Evolutionary conservation across 2,797 vertebrate genomes (phyloP).

Genomic region (Neosalanx taihuensis): DNA sequence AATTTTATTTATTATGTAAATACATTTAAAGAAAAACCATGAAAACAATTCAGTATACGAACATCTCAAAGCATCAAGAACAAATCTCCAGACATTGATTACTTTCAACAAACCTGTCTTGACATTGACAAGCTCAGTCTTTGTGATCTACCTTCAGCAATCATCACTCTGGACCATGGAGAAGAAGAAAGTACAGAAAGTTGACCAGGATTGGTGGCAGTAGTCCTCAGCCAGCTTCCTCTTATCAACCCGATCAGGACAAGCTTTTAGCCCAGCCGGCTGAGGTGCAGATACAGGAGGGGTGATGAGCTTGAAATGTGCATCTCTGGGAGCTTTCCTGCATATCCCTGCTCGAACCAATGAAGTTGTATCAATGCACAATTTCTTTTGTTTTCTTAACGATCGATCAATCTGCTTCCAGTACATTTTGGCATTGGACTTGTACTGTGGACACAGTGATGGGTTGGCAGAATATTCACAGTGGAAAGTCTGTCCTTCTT

Average conservation of each 20-base stretch:
- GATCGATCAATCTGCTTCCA: slow-evolving; percentile 85
- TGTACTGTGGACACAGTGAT: slow-evolving; percentile 68
- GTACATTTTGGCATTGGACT: slow-evolving; percentile 62
- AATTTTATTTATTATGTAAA: neutral
- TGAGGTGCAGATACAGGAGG: neutral
- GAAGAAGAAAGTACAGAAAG: slow-evolving; percentile 82
- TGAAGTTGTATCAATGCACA: slow-evolving; percentile 72
- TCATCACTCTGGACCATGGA: slow-evolving; percentile 80
- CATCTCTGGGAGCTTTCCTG: slow-evolving; percentile 69
- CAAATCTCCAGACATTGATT: neutral
- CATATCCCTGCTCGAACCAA: slow-evolving; percentile 80
- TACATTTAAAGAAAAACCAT: neutral
- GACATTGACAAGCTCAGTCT: neutral
- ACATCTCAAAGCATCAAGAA: neutral
- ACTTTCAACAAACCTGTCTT: neutral
- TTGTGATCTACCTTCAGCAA: slow-evolving; percentile 62
- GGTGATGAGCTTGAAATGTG: slow-evolving; percentile 76
- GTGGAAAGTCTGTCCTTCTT: slow-evolving; percentile 50
- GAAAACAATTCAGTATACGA: neutral
- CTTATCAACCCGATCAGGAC: slow-evolving; percentile 65
- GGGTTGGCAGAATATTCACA: slow-evolving; percentile 81
- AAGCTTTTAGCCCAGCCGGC: slow-evolving; percentile 53
- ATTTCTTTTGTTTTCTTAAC: slow-evolving; percentile 75
- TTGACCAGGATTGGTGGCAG: slow-evolving; percentile 76
- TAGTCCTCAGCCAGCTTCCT: slow-evolving; percentile 76